Evolutionary conservation across 1,140 invertebrate species (phyloP).

Genomic region (Steinernema feltiae): DNA sequence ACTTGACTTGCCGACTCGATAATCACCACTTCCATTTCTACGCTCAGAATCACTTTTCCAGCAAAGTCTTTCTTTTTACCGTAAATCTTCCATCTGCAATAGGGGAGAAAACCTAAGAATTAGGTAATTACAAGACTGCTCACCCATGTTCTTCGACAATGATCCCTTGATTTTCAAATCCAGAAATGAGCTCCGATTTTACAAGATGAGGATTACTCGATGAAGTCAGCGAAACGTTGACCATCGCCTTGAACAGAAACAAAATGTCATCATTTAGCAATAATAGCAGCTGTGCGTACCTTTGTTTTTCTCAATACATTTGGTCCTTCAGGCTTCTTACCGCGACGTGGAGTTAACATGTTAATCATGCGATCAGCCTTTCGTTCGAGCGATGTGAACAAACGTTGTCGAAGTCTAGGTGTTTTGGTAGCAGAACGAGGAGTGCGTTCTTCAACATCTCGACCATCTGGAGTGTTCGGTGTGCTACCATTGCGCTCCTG

Average conservation of each 20-base stretch:
- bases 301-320: conserved; percentile 11
- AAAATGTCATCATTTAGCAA: not conserved
- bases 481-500: conserved; percentile 7
- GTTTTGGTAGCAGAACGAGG: conserved; percentile 29
- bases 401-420: conserved; percentile 22
- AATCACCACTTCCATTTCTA: conserved; percentile 74
- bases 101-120: not conserved
- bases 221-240: conserved; percentile 41
- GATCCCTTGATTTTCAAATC: conserved; percentile 34
- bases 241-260: conserved; percentile 27
- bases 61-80: conserved; percentile 55
- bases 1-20: conserved; percentile 60
- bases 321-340: conserved; percentile 31
- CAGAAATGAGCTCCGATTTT: conserved; percentile 22
- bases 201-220: conserved; percentile 34
- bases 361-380: conserved; percentile 39
- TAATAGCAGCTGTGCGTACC: not conserved
- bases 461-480: not conserved
- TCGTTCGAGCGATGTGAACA: conserved; percentile 35
- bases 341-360: conserved; percentile 37
- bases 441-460: conserved; percentile 17
- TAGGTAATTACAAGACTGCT: no score
- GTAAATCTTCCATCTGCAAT: conserved; percentile 37
- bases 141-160: conserved; percentile 31
- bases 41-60: conserved; percentile 65